Conservation (phyloP, 2,888 invertebrate species). For the Platycheirus albimanus region DNA sequence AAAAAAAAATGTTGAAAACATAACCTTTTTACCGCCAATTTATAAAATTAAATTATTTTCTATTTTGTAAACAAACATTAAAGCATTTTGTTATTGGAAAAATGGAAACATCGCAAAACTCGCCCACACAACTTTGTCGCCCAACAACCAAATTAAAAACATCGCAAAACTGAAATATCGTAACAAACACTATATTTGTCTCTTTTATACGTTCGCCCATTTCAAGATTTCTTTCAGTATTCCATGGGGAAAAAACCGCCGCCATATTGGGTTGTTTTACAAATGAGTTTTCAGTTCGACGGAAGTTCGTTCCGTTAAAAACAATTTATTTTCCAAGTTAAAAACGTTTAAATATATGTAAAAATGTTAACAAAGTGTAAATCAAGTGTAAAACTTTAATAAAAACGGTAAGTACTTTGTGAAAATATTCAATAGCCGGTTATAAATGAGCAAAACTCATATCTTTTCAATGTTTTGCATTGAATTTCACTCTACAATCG, state of each 20-base stretch:
- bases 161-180: conserved; percentile 61
- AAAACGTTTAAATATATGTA: conserved; percentile 43
- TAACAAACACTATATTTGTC: conserved; percentile 15
- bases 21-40: background rate
- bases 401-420: conserved; percentile 46
- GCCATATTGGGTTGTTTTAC: conserved; percentile 66
- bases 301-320: conserved; percentile 42
- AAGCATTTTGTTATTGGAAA: background rate
- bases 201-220: conserved; percentile 37
- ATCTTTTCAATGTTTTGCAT: conserved; percentile 49
- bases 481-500: conserved; percentile 42
- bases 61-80: conserved; percentile 24
- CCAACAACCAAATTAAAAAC: conserved; percentile 19
- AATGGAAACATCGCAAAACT: background rate
- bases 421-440: background rate
- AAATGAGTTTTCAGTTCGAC: conserved; percentile 57
- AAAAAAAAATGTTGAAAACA: background rate
- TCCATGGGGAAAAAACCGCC: conserved; percentile 59
- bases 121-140: background rate
- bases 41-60: background rate
- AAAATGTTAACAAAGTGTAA: conserved; percentile 62
- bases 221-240: conserved; percentile 62
- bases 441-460: conserved; percentile 8
- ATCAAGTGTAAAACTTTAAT: conserved; percentile 37
- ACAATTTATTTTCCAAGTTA: conserved; percentile 44